Base-by-base conservation (phyloP, 2,113 vertebrate genomes). In the Epinephelus lanceolatus region DNA sequence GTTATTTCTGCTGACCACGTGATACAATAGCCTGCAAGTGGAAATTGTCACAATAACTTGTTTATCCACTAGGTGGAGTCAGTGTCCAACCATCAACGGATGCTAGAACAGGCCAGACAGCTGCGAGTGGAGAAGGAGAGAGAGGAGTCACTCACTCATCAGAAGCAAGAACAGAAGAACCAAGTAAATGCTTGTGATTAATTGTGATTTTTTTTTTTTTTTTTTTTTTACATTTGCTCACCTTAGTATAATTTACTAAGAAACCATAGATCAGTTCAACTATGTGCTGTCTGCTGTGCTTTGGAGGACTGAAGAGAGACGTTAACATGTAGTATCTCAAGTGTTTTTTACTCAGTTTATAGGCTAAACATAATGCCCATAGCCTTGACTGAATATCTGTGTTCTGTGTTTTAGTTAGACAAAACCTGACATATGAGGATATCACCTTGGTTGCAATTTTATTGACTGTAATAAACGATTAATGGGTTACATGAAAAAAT, bases 101-200 rank as follows among this genome's bases (percentile, higher is more conserved):
- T 99, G 98, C 96, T 99, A 91, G 97, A 99, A 76, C 97, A 97
- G 95, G 98, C 97, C 88, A 96, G 97, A 65, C 97, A 97, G 89
- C 96, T 99, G 87, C 95, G 97, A 37, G 96, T 97, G 78, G 98
- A 99, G 89, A 99, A 97, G 80, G 97, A 99, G 89, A 96, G 96
- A 92, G 97, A 98, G 94, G 97, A 98, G 82, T 95, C 96, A 80
- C 93, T 99, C 76, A 94, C 92, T 79, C 96, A 97, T 68, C 98
- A 99, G 94, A 99, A 98, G 87, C 97, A 98, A 87, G 97, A 99
- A 74, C 98, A 99, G 91, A 99, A 97, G 91, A 97, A 96, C 94
- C 98, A 99, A 96, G 98, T 99, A 96, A 84, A 72, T 65, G 23
- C 27, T 62, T 33, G 2, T 45, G 17, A 51, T 73, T 33, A 5